Evolutionary conservation across 2,888 invertebrate species (phyloP), one percentile per base, ranked within the genome.

Genomic region (Rhagonycha lutea): DNA sequence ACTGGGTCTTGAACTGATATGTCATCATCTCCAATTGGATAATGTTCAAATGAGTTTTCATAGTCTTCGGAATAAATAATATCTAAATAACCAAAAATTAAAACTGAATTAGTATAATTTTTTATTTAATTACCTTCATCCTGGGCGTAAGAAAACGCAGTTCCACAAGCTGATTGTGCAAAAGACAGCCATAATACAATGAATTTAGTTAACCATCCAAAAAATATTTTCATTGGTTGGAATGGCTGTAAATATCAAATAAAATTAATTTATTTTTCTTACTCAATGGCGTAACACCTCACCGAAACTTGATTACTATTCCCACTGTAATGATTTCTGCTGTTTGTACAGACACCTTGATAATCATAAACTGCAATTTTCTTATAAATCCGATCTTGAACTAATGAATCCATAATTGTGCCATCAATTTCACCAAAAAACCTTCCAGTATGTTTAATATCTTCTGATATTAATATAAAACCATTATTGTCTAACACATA

Each of bases 341-440:
- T 92, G 82, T 91, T 91, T 0, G 93, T 92, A 84, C 97, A 97
- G 61, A 95, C 91, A 0, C 96, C 97, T 87, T 97, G 97, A 85
- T 96, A 96, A 85, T 97, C 97, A 81, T 94, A 94, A 0, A 97
- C 94, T 0, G 94, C 92, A 2, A 97, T 93, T 86, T 95, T 94
- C 84, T 95, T 95, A 87, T 96, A 97, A 83, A 97, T 96, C 79
- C 94, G 92, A 84, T 96, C 96, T 85, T 97, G 96, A 0, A 97
- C 96, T 71, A 97, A 88, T 0, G 96, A 96, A 87, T 97, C 96
- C 96, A 97, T 96, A 78, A 97, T 96, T 12, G 96, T 96, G 18
- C 96, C 96, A 86, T 98, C 97, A 62, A 97, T 94, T 88, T 97
- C 96, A 0, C 98, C 98, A 84, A 98, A 98, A 88, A 98, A 98